Evolutionary conservation across 2,888 invertebrate species (phyloP), one percentile per base, ranked within the genome.

Genomic region (Ligdia adustata): DNA sequence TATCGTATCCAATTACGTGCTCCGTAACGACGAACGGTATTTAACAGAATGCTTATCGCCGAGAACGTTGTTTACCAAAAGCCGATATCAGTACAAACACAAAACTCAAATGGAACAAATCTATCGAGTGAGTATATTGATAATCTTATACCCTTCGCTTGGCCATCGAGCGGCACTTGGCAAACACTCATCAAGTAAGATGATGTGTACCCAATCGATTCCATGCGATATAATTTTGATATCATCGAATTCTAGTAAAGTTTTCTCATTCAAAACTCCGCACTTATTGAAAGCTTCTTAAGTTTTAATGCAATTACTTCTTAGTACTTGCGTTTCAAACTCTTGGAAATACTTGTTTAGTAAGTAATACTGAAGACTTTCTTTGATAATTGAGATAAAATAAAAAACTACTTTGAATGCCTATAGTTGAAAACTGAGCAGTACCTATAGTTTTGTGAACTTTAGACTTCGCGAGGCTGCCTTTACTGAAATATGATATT

Each of bases 1-100:
- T 16, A 11, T 6, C 6, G n/a, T n/a, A n/a, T n/a, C 6, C 12
- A 22, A 13, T 7, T 7, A 33, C 20, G 20, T 22, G 12, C 22
- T 13, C 1, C 13, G 14, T 6, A 6, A 34, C n/a, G 9, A 9
- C 2, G 2, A 34, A 9, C 22, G 24, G 34, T 9, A 22, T 34
- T 34, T 22, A 22, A 9, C 22, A 1, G 22, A 16, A 20, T 15
- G 11, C 7, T 20, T 9, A 34, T n/a, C 20, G 22, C 20, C 13
- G 22, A 13, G n/a, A 34, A 20, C 3, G 5, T n/a, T 34, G 13
- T 34, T 34, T 22, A 13, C 13, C 13, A 13, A 22, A 9, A 24
- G 22, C 34, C 22, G 24, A 37, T 37, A 11, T 26, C 35, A 37
- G 26, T 15, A 37, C 24, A 37, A 37, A 37, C 35, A 37, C 6